Evolutionary conservation across 1,140 invertebrate genomes (phyloP), one percentile per base, ranked within the genome.

Genomic region (Drosophila murphyi): DNA sequence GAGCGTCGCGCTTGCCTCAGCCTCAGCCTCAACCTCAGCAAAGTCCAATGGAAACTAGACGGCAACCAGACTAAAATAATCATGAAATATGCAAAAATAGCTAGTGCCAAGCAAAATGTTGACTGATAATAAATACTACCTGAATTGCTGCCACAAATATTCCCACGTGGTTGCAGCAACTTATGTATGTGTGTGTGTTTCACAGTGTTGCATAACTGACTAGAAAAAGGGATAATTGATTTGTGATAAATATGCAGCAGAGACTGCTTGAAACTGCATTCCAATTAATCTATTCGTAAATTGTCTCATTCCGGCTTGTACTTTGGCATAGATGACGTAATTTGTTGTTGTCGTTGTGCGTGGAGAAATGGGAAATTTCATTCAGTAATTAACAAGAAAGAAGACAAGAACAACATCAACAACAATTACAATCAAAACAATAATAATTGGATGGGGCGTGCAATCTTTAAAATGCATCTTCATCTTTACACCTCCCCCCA

Each of bases 201-300:
- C 20, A 20, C 20, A 20, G 20, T 20, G 20, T 20, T 20, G 20
- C 0, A 1, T 20, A 20, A 20, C 20, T 20, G 20, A 20, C 0
- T 1, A 20, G 20, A 20, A 20, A 20, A 20, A 2, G 0, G 20
- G 20, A 20, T 20, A 20, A 1, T 20, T 20, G 20, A 54, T 67
- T 68, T 68, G 39, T 61, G 64, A 73, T 61, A 34, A 54, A 60
- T 63, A 72, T 73, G 56, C 47, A 29, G 56, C 71, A 73, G 63
- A 64, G 61, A 68, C 71, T 20, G 12, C 20, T 65, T 55, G 20
- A 20, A 20, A 20, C 20, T 20, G 20, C 20, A 1, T 20, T 20
- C 20, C 20, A 20, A 1, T 20, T 20, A 1, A 2, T 20, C 20
- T 1, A 20, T 20, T 20, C 20, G 20, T 10, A 0, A 41, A 41